Evolutionary conservation across 37 sponge, comb jelly and placozoan species (phyloP), one percentile per base, ranked within the genome.

Genomic region (Spongilla lacustris): DNA sequence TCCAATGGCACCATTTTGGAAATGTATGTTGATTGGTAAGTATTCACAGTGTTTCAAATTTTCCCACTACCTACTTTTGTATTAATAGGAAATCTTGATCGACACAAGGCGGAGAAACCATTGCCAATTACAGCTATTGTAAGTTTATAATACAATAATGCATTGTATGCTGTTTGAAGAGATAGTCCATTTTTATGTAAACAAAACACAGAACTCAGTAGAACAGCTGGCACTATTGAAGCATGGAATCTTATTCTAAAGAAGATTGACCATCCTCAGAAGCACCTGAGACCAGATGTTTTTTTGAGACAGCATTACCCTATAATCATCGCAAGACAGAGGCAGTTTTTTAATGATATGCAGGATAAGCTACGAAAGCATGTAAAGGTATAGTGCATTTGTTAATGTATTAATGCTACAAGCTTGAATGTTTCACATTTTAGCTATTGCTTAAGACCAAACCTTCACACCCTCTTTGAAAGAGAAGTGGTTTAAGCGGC

Each of bases 211-310:
- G 41, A 41, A 6, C 6, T 41, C 3, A 41, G 41, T 6, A 41
- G 76, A 34, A 75, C 76, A 17, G 31, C 76, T 35, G 76, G 76
- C 4, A 75, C 76, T 75, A 28, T 28, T 75, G 76, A 75, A 32
- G 76, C 76, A 34, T 75, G 76, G 76, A 75, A 75, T 28, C 30
- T 30, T 32, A 75, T 75, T 75, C 35, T 75, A 32, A 75, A 75
- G 33, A 75, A 30, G n/a, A 75, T 32, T 34, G 76, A 75, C n/a
- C 76, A 75, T 32, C 76, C 76, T 28, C 30, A 30, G 24, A 32
- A 75, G 35, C 30, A 32, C 11, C 6, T 75, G 34, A 34, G 76
- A 32, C 76, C 76, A 75, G 76, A 75, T 36, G 24, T 75, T 30
- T 75, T 75, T 28, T 34, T 75, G 35, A 28, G 24, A 30, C 24